phyloP scores from a whole-genome alignment of 2,888 invertebrate species.

The Tuta absoluta region DNA sequence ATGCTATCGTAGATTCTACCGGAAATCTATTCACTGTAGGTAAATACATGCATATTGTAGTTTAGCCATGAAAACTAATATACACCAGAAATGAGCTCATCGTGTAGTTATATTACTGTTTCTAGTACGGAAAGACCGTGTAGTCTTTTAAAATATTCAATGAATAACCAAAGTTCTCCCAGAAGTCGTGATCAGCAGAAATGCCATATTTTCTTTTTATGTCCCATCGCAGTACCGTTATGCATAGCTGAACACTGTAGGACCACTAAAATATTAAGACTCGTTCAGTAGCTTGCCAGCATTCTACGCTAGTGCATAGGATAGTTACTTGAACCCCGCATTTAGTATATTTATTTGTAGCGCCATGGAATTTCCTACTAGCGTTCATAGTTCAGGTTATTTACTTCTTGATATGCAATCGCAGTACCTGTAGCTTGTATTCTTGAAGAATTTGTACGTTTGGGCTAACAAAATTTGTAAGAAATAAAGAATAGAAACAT shows the following conservation, averaged over 20 bases:
- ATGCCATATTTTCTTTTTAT: constrained; percentile 31
- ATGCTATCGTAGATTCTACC: not conserved
- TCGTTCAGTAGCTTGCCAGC: constrained; percentile 4
- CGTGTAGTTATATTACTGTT: not conserved
- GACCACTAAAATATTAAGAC: constrained; percentile 30
- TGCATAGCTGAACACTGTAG: constrained; percentile 31
- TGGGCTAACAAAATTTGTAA: too few relatives aligned
- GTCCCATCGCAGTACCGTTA: constrained; percentile 27
- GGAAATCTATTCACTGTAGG: too few relatives aligned
- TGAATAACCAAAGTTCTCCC: constrained; percentile 15
- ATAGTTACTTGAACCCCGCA: not conserved
- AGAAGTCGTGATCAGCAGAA: constrained; percentile 5
- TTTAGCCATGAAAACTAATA: too few relatives aligned
- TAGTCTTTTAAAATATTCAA: constrained; percentile 40
- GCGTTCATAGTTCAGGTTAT: too few relatives aligned
- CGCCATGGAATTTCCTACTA: too few relatives aligned
- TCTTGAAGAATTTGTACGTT: too few relatives aligned
- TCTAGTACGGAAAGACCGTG: not conserved
- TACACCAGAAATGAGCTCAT: not conserved
- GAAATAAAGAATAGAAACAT: too few relatives aligned
- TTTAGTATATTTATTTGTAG: too few relatives aligned
- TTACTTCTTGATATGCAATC: too few relatives aligned
- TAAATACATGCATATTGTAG: too few relatives aligned
- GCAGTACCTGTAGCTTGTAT: too few relatives aligned
- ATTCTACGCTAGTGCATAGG: not conserved